Base-by-base conservation (phyloP, 2,113 vertebrate species). In the Solea senegalensis region DNA sequence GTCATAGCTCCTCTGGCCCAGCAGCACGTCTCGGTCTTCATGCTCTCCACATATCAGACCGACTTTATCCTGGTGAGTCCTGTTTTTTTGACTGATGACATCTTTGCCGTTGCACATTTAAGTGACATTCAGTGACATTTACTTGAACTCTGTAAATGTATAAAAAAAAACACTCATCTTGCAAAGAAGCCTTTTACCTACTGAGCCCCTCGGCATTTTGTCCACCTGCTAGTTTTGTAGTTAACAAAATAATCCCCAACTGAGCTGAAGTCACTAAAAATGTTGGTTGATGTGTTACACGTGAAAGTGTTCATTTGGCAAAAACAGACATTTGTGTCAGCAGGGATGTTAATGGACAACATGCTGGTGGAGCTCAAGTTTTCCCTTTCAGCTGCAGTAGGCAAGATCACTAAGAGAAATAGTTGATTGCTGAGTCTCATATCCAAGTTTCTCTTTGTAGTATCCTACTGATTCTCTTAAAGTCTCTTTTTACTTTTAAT, bases 21-120 rank as follows among this genome's bases (percentile, higher is more conserved):
- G 90, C 98, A 99, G 89, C 95, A 97, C 0, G 98, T 99, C 52
- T 99, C 98, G 0, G 97, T 99, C 69, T 94, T 99, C 73, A 98
- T 99, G 97, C 91, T 98, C 60, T 98, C 96, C 76, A 98, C 96
- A 0, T 98, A 98, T 85, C 96, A 97, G 89, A 97, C 96, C 0
- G 96, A 98, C 89, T 98, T 96, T 73, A 95, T 98, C 88, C 91
- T 97, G 95, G 96, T 96, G 85, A 94, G 90, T 0, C 8, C 26
- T 3, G 48, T 66, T 1, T 7, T 0, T 2, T 12, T 21, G 34
- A 34, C 5, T 34, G 3, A 34, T 34, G 5, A 34, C 3, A 6
- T n/a, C 34, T 39, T 8, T 43, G 6, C 9, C 8, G 13, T 16
- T 51, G 21, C 21, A 21, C 21, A 21, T 21, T 21, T 21, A 21